These are phyloP conservation scores for Spatulosminthurus flaviceps DNA, from an alignment of 2,888 invertebrate genomes.

Conservation along the genomic window DNA sequence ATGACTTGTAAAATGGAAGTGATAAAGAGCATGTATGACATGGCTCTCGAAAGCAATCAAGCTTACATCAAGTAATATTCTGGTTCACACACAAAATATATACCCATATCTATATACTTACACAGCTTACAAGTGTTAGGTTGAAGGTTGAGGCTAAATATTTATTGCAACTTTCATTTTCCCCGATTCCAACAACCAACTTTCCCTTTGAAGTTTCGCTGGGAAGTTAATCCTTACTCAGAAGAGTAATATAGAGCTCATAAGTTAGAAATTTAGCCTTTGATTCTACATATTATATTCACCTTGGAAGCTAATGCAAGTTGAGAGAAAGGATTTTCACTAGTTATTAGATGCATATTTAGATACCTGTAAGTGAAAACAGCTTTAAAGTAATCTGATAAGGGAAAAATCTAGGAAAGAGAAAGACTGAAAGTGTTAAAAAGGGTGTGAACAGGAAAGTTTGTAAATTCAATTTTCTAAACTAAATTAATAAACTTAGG, in stretches of 20 bases:
- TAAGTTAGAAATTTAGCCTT: background rate
- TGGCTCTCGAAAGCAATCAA: background rate
- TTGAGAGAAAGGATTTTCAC: too few species aligned
- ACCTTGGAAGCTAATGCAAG: too few species aligned
- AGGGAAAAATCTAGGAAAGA: background rate
- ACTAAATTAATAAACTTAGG: background rate
- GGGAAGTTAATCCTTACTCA: background rate
- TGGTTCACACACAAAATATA: background rate
- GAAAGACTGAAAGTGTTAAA: background rate
- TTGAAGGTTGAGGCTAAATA: background rate
- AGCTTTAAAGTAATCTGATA: background rate
- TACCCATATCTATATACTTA: too few species aligned
- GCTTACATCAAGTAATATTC: background rate
- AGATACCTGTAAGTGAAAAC: too few species aligned
- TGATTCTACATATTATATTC: too few species aligned
- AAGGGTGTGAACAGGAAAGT: background rate
- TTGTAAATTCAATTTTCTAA: slow-evolving; percentile 16
- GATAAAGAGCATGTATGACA: background rate
- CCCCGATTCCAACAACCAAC: background rate
- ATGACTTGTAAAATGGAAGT: background rate
- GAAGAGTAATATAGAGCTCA: background rate
- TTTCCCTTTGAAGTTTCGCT: background rate
- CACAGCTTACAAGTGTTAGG: background rate
- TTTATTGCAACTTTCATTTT: background rate
- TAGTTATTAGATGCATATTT: too few species aligned